Conservation (phyloP, 2,797 vertebrate species). For the Anguilla pacifica region DNA sequence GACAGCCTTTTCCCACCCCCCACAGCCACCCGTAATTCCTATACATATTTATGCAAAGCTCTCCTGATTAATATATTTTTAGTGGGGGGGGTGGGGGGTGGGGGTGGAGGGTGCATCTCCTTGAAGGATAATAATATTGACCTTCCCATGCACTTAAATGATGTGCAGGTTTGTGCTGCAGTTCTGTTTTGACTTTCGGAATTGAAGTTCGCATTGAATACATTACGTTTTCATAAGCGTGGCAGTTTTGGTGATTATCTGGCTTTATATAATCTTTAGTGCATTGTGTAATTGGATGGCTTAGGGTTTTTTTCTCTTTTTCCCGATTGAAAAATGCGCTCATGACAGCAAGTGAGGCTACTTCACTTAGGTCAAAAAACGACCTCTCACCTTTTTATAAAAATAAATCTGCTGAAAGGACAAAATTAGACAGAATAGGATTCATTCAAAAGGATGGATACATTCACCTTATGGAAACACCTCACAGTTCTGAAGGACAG, state of each 20-base stretch:
- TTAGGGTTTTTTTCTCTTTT: conserved; percentile 9
- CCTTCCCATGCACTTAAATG: conserved; percentile 43
- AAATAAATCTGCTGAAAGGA: conserved; percentile 21
- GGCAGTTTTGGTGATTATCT: conserved; percentile 33
- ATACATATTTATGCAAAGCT: conserved; percentile 54
- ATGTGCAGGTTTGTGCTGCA: conserved; percentile 14
- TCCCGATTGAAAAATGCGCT: neutral
- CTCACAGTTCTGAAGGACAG: neutral
- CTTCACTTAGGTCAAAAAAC: neutral
- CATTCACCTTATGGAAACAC: neutral
- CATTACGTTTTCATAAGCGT: conserved; percentile 23
- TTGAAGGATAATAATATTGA: conserved; percentile 60
- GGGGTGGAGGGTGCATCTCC: conserved; percentile 35
- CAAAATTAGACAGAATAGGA: neutral
- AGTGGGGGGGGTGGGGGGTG: conserved; percentile 13
- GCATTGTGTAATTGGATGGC: conserved; percentile 35
- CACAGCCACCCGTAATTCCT: conserved; percentile 29
- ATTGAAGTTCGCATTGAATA: conserved; percentile 35
- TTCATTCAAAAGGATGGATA: neutral
- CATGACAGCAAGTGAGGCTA: neutral
- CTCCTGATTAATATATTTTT: conserved; percentile 37
- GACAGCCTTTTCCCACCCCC: neutral
- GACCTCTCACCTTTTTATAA: conserved; percentile 20
- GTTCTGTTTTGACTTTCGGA: conserved; percentile 34
- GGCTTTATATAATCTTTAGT: conserved; percentile 11